Conservation (phyloP, 2,888 invertebrate genomes). For the Gymnosoma rotundatum region DNA sequence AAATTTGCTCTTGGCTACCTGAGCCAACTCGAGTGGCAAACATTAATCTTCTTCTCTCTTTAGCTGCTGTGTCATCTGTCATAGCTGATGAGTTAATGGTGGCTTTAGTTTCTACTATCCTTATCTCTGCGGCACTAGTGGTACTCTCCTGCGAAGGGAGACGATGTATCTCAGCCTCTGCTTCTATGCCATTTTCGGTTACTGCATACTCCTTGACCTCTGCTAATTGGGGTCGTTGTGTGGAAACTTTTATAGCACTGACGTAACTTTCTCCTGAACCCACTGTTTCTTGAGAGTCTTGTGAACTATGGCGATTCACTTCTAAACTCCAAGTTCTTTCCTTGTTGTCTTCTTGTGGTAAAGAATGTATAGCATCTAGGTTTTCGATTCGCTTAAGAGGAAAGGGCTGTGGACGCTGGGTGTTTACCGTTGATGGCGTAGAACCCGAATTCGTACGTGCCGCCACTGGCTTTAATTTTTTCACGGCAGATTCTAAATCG, state of each 20-base stretch:
- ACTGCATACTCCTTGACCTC: constrained; percentile 75
- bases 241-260: constrained; percentile 72
- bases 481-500: constrained; percentile 59
- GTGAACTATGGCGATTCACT: constrained; percentile 80
- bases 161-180: constrained; percentile 76
- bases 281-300: constrained; percentile 84
- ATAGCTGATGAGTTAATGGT: constrained; percentile 73
- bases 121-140: constrained; percentile 75
- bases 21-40: constrained; percentile 87
- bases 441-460: constrained; percentile 70
- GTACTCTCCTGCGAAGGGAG: constrained; percentile 76
- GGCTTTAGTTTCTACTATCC: constrained; percentile 77
- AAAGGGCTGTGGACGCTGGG: constrained; percentile 45
- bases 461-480: constrained; percentile 70
- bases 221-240: constrained; percentile 72
- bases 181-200: constrained; percentile 76
- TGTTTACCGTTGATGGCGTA: constrained; percentile 30
- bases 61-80: constrained; percentile 74
- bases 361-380: constrained; percentile 85
- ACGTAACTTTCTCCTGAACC: constrained; percentile 80
- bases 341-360: constrained; percentile 82
- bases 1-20: constrained; percentile 86
- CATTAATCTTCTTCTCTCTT: constrained; percentile 83
- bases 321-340: constrained; percentile 80
- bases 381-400: constrained; percentile 77